These are phyloP conservation scores for Antennarius maculatus DNA, from an alignment of 2,797 vertebrate genomes.

Conservation along the genomic window DNA sequence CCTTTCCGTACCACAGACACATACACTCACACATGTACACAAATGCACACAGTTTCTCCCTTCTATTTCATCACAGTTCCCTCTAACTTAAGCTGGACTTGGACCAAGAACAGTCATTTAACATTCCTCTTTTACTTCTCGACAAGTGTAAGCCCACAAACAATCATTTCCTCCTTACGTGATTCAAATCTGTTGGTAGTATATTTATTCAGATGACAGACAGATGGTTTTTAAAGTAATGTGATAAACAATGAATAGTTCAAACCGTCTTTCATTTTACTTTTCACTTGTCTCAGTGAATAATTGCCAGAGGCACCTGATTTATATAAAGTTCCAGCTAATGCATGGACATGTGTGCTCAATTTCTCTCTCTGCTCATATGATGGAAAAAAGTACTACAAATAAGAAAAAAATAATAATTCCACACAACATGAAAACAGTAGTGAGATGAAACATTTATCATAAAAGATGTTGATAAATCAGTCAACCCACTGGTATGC, in stretches of 20 bases:
- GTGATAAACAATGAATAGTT: conserved; percentile 37
- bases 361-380: background rate
- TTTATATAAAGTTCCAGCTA: conserved; percentile 1
- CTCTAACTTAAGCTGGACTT: conserved; percentile 33
- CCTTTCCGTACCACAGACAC: background rate
- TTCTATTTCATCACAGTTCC: conserved; percentile 23
- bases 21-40: conserved; percentile 7
- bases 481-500: conserved; percentile 25
- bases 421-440: background rate
- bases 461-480: conserved; percentile 35
- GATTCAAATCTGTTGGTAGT: conserved; percentile 33
- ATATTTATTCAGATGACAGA: conserved; percentile 50
- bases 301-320: conserved; percentile 55
- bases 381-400: background rate
- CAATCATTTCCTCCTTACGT: conserved; percentile 48
- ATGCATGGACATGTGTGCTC: background rate
- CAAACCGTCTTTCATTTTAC: conserved; percentile 27
- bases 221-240: conserved; percentile 51
- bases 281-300: conserved; percentile 44
- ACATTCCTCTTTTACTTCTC: conserved; percentile 31
- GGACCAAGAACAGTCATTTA: conserved; percentile 31
- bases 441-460: conserved; percentile 1
- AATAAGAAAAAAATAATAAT: background rate
- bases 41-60: conserved; percentile 10
- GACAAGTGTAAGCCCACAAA: conserved; percentile 29